Evolutionary conservation across 2,113 vertebrate genomes (phyloP).

Genomic region (Dicentrarchus labrax): DNA sequence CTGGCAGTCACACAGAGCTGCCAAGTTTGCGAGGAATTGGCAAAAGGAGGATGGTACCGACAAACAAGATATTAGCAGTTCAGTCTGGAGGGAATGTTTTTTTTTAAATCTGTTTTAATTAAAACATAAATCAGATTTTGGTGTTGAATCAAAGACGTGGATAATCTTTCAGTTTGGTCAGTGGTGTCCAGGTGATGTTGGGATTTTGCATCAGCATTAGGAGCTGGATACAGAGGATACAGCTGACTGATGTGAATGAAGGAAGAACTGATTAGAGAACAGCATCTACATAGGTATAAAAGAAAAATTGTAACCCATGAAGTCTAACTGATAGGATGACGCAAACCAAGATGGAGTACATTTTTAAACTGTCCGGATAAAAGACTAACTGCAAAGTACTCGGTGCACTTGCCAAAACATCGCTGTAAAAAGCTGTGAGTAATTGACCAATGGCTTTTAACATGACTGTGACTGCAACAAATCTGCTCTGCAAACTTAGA

Average conservation of each 20-base stretch:
- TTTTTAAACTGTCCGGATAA: neutral
- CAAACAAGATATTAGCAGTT: slow-evolving; percentile 36
- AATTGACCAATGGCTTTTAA: neutral
- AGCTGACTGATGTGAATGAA: neutral
- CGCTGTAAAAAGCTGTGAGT: neutral
- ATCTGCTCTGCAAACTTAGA: neutral
- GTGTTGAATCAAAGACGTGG: neutral
- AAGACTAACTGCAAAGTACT: neutral
- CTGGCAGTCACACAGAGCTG: slow-evolving; percentile 62
- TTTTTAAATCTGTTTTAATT: slow-evolving; percentile 12
- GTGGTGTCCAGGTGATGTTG: neutral
- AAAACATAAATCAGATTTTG: slow-evolving; percentile 6
- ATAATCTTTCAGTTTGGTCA: neutral
- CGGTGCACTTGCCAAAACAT: too few relatives aligned
- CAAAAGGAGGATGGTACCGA: slow-evolving; percentile 55
- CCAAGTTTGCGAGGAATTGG: slow-evolving; percentile 57
- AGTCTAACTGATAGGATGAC: neutral
- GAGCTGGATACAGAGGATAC: slow-evolving; percentile 7
- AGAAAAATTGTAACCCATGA: neutral
- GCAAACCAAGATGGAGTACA: neutral
- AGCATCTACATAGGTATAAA: too few relatives aligned
- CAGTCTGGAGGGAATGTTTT: neutral
- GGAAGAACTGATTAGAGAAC: too few relatives aligned
- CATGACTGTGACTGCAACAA: neutral
- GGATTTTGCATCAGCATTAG: neutral